Evolutionary conservation across 1,140 invertebrate genomes (phyloP).

Genomic region (Neodiprion fabricii): DNA sequence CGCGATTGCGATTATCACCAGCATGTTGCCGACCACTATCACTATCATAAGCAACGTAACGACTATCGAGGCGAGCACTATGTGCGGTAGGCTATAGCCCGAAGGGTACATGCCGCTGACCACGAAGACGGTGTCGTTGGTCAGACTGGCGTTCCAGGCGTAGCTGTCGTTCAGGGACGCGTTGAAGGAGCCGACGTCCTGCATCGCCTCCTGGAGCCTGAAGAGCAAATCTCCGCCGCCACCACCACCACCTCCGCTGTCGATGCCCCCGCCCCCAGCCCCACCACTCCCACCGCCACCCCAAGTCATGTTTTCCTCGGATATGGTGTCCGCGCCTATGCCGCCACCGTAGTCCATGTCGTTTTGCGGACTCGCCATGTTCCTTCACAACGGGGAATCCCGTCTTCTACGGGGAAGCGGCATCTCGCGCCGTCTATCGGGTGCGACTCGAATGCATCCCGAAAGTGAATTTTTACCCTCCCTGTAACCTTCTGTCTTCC

Average conservation of each 20-base stretch:
- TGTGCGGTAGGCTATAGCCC: constrained; percentile 85
- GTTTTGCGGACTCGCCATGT: constrained; percentile 6
- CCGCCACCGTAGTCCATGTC: constrained; percentile 5
- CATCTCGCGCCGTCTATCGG: background rate
- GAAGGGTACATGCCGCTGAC: constrained; percentile 75
- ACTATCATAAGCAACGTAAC: constrained; percentile 95
- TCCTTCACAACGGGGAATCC: background rate
- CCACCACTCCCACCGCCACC: constrained; percentile 11
- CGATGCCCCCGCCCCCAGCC: constrained; percentile 12
- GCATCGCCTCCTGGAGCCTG: constrained; percentile 45
- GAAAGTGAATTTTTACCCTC: too few relatives aligned
- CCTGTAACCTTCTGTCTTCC: too few relatives aligned
- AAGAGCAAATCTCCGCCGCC: constrained; percentile 41
- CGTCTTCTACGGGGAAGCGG: constrained; percentile 4
- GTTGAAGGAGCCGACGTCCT: constrained; percentile 41
- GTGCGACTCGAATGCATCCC: background rate
- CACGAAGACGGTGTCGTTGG: constrained; percentile 47
- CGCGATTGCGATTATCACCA: constrained; percentile 96
- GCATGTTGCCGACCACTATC: constrained; percentile 97
- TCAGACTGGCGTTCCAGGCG: constrained; percentile 34
- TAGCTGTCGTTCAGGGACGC: constrained; percentile 29
- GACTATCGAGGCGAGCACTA: constrained; percentile 87
- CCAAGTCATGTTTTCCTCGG: constrained; percentile 1
- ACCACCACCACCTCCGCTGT: constrained; percentile 29
- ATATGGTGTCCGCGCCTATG: constrained; percentile 19